phyloP scores from a whole-genome alignment of 2,113 vertebrate genomes.

The Thunnus maccoyii region DNA sequence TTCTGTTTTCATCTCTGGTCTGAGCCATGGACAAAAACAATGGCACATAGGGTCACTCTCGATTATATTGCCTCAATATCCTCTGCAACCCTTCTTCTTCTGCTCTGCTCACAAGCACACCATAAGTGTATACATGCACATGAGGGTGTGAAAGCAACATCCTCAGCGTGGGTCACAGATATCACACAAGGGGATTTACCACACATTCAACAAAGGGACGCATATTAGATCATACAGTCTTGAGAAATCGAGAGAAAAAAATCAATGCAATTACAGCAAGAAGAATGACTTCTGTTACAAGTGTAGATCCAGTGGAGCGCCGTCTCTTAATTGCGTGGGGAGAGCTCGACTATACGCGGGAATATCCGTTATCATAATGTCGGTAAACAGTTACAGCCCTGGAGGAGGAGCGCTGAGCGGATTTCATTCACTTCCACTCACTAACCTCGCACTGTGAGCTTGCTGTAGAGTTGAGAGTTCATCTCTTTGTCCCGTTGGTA shows the following conservation, averaged over 20 bases:
- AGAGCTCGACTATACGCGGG: constrained; percentile 10
- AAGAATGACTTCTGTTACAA: constrained; percentile 63
- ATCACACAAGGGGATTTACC: constrained; percentile 61
- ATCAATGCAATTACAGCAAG: constrained; percentile 72
- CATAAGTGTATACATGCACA: constrained; percentile 1
- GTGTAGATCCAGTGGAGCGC: constrained; percentile 52
- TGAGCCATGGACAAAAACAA: constrained; percentile 54
- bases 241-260: constrained; percentile 57
- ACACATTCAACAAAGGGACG: constrained; percentile 61
- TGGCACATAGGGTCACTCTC: constrained; percentile 49
- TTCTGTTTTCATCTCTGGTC: constrained; percentile 65
- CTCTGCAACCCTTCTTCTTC: not conserved
- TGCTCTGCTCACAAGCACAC: not conserved
- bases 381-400: constrained; percentile 44
- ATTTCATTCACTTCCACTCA: not conserved
- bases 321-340: constrained; percentile 46
- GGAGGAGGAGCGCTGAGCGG: not conserved
- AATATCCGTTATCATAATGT: constrained; percentile 67
- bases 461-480: constrained; percentile 98
- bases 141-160: constrained; percentile 14
- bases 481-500: constrained; percentile 97
- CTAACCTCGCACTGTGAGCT: constrained; percentile 96
- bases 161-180: constrained; percentile 56
- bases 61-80: constrained; percentile 57
- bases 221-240: constrained; percentile 54